A percentile compares a stretch with the other conserved stretches of the same genome.
phyloP scores from a whole-genome alignment of 1,140 invertebrate species.

The Cherax quadricarinatus region DNA sequence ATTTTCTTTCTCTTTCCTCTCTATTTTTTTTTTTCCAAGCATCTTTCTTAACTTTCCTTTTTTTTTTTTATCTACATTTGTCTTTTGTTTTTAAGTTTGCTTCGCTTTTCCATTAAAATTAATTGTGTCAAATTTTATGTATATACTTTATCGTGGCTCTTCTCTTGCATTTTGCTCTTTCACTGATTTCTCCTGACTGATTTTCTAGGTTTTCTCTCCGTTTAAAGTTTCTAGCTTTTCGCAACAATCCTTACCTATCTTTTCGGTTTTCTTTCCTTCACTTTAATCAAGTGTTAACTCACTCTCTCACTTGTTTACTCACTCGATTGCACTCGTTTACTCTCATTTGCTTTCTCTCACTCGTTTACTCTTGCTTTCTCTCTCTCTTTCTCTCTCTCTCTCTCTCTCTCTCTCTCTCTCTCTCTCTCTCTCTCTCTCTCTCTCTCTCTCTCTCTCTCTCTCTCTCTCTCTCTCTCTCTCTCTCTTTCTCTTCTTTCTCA shows the following conservation, averaged over 20 bases:
- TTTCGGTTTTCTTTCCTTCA: no score
- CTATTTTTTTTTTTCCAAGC: constrained; percentile 26
- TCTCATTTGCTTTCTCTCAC: background rate
- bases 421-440: background rate
- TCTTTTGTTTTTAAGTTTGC: no score
- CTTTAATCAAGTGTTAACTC: background rate
- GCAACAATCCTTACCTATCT: no score
- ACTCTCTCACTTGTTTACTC: constrained; percentile 10
- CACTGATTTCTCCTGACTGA: no score
- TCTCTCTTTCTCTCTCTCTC: background rate
- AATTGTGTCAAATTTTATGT: no score
- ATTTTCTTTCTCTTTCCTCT: background rate
- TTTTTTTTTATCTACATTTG: background rate
- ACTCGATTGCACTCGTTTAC: background rate
- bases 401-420: background rate
- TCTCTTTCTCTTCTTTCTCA: background rate
- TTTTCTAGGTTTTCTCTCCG: no score
- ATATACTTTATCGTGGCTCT: no score
- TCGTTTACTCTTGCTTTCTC: background rate
- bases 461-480: no score
- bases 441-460: background rate
- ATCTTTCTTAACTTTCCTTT: constrained; percentile 47
- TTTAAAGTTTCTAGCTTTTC: no score
- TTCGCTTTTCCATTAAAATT: no score
- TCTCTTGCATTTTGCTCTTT: no score